Evolutionary conservation across 2,797 vertebrate genomes (phyloP), one percentile per base, ranked within the genome.

Genomic region (Coluber constrictor): DNA sequence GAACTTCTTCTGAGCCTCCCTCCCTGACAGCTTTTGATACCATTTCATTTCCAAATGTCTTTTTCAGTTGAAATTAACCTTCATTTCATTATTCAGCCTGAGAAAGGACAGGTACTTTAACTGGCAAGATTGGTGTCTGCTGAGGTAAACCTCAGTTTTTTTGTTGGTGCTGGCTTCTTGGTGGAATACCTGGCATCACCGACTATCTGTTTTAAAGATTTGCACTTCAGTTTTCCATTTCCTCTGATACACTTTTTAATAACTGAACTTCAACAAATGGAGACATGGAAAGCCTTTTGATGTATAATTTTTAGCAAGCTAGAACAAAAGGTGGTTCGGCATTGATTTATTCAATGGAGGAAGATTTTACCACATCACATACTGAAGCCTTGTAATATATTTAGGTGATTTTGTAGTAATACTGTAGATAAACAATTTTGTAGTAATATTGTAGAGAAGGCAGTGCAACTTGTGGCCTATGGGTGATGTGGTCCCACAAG

Each of bases 61-160:
- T 95, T 94, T 89, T 91, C 89, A 92, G 66, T 94, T 90, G n/a
- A 93, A 96, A 96, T 94, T 90, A 96, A 74, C 92, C 60, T 90
- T 93, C 61, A 18, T 93, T 93, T 96, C 90, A 32, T 60, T 94
- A 93, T 93, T 96, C 90, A 95, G 91, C 59, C 86, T 6, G 29
- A 18, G 60, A 87, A 60, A 90, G 83, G 1, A n/a, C 57, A 1
- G 1, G 0, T 90, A 2, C 23, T 89, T 94, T 89, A 79, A 2
- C 47, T 23, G 93, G 93, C 90, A 92, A 59, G 92, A 88, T 79
- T 5, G 87, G 91, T 88, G 1, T 16, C 54, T 56, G 51, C 47
- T 90, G 93, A 61, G 57, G 87, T 95, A 61, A 86, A 93, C 92
- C 91, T 55, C 0, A 8, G 29, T 92, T 63, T 94, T 90, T 91